Conservation (phyloP, 2,113 vertebrate species). For the Ctenomys sociabilis region DNA sequence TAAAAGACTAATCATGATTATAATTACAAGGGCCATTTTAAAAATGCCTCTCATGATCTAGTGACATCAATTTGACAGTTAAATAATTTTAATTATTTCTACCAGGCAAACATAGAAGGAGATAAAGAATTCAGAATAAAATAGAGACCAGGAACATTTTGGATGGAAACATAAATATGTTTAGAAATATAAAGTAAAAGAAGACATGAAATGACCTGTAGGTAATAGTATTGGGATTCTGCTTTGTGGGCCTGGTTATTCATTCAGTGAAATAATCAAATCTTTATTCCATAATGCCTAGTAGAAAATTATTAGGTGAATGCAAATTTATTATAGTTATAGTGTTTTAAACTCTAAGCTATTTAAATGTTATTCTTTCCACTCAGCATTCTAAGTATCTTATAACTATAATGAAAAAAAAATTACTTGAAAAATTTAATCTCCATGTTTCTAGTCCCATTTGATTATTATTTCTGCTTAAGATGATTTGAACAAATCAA, state of each 20-base stretch:
- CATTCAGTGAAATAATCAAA: constrained; percentile 7
- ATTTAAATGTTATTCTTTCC: constrained; percentile 1
- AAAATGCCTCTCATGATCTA: background rate
- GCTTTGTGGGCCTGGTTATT: constrained; percentile 49
- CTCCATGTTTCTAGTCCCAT: background rate
- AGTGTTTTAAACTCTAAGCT: background rate
- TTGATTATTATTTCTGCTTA: constrained; percentile 25
- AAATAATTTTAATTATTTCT: background rate
- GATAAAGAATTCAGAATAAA: background rate
- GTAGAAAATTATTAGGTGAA: background rate
- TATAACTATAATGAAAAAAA: background rate
- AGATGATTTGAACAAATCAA: background rate
- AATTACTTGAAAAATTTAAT: constrained; percentile 3
- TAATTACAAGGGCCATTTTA: background rate
- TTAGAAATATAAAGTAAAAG: constrained; percentile 58
- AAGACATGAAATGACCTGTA: background rate
- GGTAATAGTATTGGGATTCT: constrained; percentile 13
- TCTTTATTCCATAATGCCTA: background rate
- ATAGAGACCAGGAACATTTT: background rate
- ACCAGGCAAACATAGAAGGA: background rate
- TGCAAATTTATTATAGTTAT: background rate
- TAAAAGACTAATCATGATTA: background rate
- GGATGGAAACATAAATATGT: constrained; percentile 29
- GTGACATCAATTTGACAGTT: background rate
- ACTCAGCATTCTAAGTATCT: background rate